Conservation (phyloP, 2,888 invertebrate species). For the Diarsia dahlii region DNA sequence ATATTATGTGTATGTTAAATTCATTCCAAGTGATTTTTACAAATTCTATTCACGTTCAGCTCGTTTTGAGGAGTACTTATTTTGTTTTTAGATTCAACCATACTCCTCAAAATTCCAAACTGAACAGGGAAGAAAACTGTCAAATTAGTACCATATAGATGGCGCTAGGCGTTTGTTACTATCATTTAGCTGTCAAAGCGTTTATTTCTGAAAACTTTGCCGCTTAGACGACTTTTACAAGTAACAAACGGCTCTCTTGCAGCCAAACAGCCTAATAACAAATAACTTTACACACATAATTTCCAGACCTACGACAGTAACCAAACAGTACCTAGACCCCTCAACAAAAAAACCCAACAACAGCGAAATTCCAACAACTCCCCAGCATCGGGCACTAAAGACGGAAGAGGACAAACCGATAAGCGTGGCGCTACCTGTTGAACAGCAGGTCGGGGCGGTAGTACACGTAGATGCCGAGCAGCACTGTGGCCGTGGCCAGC, state of each 20-base stretch:
- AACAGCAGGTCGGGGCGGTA: slow-evolving; percentile 88
- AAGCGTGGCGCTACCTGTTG: slow-evolving; percentile 86
- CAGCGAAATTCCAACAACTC: slow-evolving; percentile 41
- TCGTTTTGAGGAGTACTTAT: not conserved
- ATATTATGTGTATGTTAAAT: not conserved
- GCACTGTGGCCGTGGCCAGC: slow-evolving; percentile 90
- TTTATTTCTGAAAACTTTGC: no score
- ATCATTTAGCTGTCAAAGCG: not conserved
- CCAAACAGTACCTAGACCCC: not conserved
- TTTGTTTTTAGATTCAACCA: not conserved
- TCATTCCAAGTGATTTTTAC: not conserved
- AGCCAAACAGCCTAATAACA: not conserved
- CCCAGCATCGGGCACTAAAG: slow-evolving; percentile 66
- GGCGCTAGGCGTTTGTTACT: not conserved
- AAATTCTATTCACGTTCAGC: not conserved
- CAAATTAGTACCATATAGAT: not conserved
- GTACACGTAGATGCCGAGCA: slow-evolving; percentile 91
- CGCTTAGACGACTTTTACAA: not conserved
- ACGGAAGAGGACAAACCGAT: slow-evolving; percentile 85
- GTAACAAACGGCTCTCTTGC: not conserved
- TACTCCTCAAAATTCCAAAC: not conserved
- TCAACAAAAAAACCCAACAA: not conserved
- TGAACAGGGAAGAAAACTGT: not conserved
- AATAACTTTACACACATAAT: not conserved
- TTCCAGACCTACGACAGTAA: not conserved